Evolutionary conservation across 2,888 invertebrate genomes (phyloP), one percentile per base, ranked within the genome.

Genomic region (Caenorhabditis sp.): DNA sequence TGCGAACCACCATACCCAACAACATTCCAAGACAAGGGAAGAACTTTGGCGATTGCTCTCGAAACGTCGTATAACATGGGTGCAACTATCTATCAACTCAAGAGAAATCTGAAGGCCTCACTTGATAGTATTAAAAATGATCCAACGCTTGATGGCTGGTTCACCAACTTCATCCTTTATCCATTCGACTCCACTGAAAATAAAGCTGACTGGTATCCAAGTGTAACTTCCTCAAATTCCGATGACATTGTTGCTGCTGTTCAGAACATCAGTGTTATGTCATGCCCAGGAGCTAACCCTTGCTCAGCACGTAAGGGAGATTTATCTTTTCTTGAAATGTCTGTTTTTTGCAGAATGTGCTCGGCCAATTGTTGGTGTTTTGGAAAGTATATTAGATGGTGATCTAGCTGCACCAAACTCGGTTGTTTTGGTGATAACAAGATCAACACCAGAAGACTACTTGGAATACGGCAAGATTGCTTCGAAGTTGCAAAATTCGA

Each of bases 121-220:
- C 66, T 82, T 49, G 72, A 74, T 21, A 71, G 62, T 27, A 69
- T 79, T 49, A 73, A 64, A 23, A 70, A 61, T 53, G 78, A 77
- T 43, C 68, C 72, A 58, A 77, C 82, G 49, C 68, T 69, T 21
- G 51, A 73, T 55, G 78, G 72, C 54, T 84, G 84, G 84, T 84
- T 83, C 76, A 68, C 50, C 54, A 77, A 79, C 60, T 84, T 65
- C 74, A 69, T 82, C 24, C 71, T 82, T n/a, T 77, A 78, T 71
- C 84, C 84, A 36, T 84, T 84, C 66, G 83, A 84, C 54, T 80
- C 82, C 82, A 82, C 75, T 10, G 62, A 60, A 24, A 80, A 84
- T 67, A 67, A 77, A 65, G 68, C 61, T n/a, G 53, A 57, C 8
- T 83, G 84, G 83, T 76, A 77, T 57, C 66, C 64, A 23, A 61